Base-by-base conservation (phyloP, 92 coral and sea anemone genomes). In the Heteractis magnifica region DNA sequence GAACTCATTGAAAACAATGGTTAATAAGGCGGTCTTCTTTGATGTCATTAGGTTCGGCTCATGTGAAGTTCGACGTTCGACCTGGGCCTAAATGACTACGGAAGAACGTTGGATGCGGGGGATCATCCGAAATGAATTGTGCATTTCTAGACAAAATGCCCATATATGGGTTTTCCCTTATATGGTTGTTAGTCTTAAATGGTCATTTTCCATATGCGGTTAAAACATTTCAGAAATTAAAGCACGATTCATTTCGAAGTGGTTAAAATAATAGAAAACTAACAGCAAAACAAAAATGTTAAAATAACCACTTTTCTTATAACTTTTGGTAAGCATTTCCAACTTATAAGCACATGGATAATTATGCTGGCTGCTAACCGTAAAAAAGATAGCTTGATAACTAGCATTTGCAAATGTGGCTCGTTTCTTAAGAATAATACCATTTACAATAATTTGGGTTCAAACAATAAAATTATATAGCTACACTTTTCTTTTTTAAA, bases 371-470 rank as follows among this genome's bases (percentile, higher is more conserved):
- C 58, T 8, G 58, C 13, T 8, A 53, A 53, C 13, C 58, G 13
- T 53, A 53, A 8, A 53, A 8, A 53, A 53, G 58, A 53, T 34
- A 34, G 44, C 44, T 34, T 34, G 44, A 34, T 20, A 7, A 3
- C 41, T 65, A 65, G 48, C 21, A 65, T 65, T 20, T 65, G 8
- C 18, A 65, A 65, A 18, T 19, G 72, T 65, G 72, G 72, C 72
- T 65, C 13, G 10, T 68, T 7, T 23, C 49, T 68, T 68, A 68
- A 68, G 73, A 68, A 68, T 68, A 68, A 68, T 48, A 68, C 73
- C 49, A 68, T 68, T 21, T 68, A 68, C 73, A 68, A 68, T 68
- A 68, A 68, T 68, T 68, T 68, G 20, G 50, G 44, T 68, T 68
- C 15, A 68, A 10, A 68, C 73, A 68, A 68, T 68, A 68, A 68